Base-by-base conservation (phyloP, 2,888 invertebrate genomes). In the Atethmia centrago region DNA sequence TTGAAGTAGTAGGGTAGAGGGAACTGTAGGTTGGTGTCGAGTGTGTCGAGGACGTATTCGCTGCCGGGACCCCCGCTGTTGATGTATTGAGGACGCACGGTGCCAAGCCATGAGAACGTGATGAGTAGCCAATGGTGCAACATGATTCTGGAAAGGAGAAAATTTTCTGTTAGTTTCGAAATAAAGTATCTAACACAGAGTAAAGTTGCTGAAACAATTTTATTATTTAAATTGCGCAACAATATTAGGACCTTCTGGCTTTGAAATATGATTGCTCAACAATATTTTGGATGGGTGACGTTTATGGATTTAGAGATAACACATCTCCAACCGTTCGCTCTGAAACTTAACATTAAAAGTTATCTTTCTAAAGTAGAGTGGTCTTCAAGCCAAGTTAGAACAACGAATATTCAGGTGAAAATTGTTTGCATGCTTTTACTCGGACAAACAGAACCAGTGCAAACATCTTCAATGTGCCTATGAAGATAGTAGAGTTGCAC, bases 51-150 rank as follows among this genome's bases (percentile, higher is more conserved):
- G 10, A 90, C 76, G 14, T 90, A 78, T 28, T 94, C 93, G 0
- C 88, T 84, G 2, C 80, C 89, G 0, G 91, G 86, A 0, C 88
- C 92, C 0, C 89, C 92, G 8, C 90, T 91, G 89, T 90, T 92
- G 85, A 96, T 93, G 90, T 93, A 94, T 86, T 96, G 96, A 9
- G 93, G 93, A 67, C 94, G 93, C 73, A 88, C 96, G 21, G 90
- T 84, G 73, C 95, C 94, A 73, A 95, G 84, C 92, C 95, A 95
- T 2, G 94, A 92, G 82, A 94, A 87, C 3, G 92, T 89, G 83
- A 95, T 89, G 80, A 96, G 89, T 51, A 96, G 90, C 94, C 94
- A 94, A 75, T 92, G 94, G 86, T 91, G 91, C 66, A 92, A 89
- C 96, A 96, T 96, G 83, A 56, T 94, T 92, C 95, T 95, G 95